Evolutionary conservation across 1,140 invertebrate species (phyloP), one percentile per base, ranked within the genome.

Genomic region (Saccostrea cuccullata): DNA sequence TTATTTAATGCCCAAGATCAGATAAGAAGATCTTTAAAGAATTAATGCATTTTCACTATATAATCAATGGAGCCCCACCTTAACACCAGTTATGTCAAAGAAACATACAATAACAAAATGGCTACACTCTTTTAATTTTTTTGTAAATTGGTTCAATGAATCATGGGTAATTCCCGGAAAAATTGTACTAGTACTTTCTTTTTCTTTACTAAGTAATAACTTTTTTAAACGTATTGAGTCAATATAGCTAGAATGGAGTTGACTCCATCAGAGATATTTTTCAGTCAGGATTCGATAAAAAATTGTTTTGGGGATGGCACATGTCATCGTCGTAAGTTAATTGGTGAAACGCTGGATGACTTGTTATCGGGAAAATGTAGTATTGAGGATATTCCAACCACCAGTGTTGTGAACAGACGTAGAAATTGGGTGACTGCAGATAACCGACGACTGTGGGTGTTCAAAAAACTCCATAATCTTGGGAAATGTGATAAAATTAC

Each of bases 291-390:
- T 15, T 56, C 17, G 6, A 85, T 85, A 40, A 26, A 20, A 26
- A 40, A 20, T 40, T 12, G 20, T 9, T 85, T 85, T 36, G n/a
- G 55, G 23, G 30, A 60, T 20, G 15, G 15, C 56, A 85, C 47
- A 23, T 23, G 11, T 9, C 84, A 85, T 64, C 20, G 23, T 30
- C 12, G 26, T 23, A 58, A 6, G 5, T 20, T 60, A 26, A 60
- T 85, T 56, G 84, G 84, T 1, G 55, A 85, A 9, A 85, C 84
- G 11, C 84, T 85, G 1, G 84, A 85, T 85, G 55, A 58, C 23
- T 64, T 85, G 40, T 23, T 85, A 64, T 36, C 6, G 1, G n/a
- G n/a, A 2, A 30, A 85, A 17, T 85, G 58, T 6, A 30, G 12
- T 36, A 64, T 67, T 6, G 15, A 2, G 12, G 84, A 85, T 36